Conservation (phyloP, 2,797 vertebrate species). For the Melanotaenia parkinsoni region DNA sequence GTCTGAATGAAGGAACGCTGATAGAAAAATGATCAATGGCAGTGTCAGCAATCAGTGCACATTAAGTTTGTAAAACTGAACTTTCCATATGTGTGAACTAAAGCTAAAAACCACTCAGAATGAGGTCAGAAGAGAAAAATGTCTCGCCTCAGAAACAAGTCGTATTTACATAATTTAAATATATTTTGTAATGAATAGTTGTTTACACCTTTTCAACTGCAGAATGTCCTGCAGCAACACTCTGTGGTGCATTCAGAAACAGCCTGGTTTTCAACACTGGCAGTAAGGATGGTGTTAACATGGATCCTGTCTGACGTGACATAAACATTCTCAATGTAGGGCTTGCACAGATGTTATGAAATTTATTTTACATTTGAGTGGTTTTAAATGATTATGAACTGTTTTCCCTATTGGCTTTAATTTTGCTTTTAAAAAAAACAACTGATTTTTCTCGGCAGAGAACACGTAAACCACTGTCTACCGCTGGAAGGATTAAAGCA, state of each 20-base stretch:
- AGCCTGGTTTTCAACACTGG: not conserved
- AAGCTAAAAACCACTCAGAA: not conserved
- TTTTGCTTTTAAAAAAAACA: no score
- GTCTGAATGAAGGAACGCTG: not conserved
- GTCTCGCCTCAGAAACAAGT: not conserved
- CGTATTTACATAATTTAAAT: not conserved
- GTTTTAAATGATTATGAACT: not conserved
- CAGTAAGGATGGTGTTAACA: no score
- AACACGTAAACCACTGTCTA: no score
- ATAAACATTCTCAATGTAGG: no score
- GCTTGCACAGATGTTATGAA: no score
- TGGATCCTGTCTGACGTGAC: no score
- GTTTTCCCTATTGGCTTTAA: not conserved
- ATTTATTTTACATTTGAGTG: no score
- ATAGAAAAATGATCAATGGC: not conserved
- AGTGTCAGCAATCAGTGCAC: not conserved
- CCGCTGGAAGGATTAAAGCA: no score
- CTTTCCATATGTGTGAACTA: not conserved
- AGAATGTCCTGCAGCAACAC: no score
- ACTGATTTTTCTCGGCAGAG: no score
- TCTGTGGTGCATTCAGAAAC: not conserved
- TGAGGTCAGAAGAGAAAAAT: not conserved
- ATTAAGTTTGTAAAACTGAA: not conserved
- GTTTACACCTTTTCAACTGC: no score
- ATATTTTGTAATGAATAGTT: no score